Conservation (phyloP, 2,113 vertebrate species). For the Chloropsis cyanopogon region DNA sequence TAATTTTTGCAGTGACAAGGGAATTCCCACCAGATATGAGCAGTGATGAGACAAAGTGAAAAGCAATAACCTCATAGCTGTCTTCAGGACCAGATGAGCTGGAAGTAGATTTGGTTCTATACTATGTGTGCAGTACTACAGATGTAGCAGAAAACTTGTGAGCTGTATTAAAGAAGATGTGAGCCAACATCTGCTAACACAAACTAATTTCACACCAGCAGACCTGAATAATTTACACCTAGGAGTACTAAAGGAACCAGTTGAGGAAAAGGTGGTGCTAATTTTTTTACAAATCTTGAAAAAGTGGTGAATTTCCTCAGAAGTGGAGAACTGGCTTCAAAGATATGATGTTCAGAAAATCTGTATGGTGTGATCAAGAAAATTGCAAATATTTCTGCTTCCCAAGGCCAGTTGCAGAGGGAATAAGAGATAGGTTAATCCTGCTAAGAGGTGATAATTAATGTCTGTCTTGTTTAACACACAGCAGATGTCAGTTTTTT, state of each 20-base stretch:
- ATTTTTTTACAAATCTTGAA: neutral
- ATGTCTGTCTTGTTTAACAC: neutral
- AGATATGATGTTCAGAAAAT: neutral
- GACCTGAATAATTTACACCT: neutral
- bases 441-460: neutral
- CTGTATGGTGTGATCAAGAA: neutral
- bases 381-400: neutral
- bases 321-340: neutral
- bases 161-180: neutral
- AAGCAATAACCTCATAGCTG: neutral
- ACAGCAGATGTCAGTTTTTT: neutral
- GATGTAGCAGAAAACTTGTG: neutral
- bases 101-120: neutral
- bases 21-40: neutral
- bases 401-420: neutral
- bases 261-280: neutral
- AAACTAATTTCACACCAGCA: neutral
- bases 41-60: neutral
- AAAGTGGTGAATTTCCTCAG: neutral
- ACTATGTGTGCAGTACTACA: neutral
- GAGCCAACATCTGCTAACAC: neutral
- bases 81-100: neutral
- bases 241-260: neutral
- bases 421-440: neutral
- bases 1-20: no score